Evolutionary conservation across 2,797 vertebrate species (phyloP).

Genomic region (Hafferia zeledoni): DNA sequence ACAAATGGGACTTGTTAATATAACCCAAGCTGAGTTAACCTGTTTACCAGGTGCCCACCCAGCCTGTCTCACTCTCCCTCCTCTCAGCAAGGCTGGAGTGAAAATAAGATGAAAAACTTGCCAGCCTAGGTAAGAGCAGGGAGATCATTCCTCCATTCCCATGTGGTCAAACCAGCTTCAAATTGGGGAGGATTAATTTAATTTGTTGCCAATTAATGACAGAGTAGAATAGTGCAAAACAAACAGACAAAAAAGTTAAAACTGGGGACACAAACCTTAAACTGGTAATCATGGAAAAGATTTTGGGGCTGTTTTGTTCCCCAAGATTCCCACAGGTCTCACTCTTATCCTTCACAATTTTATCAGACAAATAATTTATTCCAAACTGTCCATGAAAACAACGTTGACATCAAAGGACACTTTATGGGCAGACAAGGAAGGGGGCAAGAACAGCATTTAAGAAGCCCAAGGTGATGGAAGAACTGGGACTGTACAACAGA

Average conservation of each 20-base stretch:
- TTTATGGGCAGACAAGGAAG: not conserved
- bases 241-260: not conserved
- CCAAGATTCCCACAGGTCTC: not conserved
- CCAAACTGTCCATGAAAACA: not conserved
- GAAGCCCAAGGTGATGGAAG: not conserved
- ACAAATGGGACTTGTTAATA: not conserved
- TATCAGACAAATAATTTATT: not conserved
- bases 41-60: not conserved
- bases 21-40: not conserved
- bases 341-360: not conserved
- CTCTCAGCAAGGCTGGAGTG: not conserved
- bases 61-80: not conserved
- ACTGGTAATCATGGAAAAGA: not conserved
- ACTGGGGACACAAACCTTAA: not conserved
- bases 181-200: not conserved
- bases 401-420: accelerated
- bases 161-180: not conserved
- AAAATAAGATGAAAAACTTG: not conserved
- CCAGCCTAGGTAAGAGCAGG: accelerated
- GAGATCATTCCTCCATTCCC: not conserved
- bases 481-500: not conserved
- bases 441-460: not conserved
- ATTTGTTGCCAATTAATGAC: not conserved
- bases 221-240: accelerated
- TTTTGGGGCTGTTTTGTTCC: not conserved